Conservation (phyloP, 2,888 invertebrate species). For the Andricus quercusramuli region DNA sequence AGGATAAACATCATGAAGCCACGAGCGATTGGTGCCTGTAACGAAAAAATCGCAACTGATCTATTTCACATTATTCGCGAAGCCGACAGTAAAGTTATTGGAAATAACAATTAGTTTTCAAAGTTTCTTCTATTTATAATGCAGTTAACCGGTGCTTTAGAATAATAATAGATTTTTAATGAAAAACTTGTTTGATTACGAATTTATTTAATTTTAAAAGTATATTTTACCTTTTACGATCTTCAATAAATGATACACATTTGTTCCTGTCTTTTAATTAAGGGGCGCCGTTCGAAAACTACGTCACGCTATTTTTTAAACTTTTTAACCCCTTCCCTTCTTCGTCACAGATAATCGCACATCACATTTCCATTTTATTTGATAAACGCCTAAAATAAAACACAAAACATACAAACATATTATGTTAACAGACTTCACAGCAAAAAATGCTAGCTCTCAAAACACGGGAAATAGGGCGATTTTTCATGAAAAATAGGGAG, state of each 20-base stretch:
- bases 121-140: background rate
- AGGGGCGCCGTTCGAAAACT: too few species aligned
- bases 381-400: too few species aligned
- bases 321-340: too few species aligned
- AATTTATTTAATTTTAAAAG: too few species aligned
- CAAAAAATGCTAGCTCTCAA: too few species aligned
- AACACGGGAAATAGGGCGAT: too few species aligned
- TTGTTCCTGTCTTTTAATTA: background rate
- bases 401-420: too few species aligned
- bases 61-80: slow-evolving; percentile 79
- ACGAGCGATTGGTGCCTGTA: slow-evolving; percentile 81
- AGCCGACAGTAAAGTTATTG: slow-evolving; percentile 76
- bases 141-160: background rate
- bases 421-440: too few species aligned
- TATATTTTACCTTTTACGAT: background rate
- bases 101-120: slow-evolving; percentile 48
- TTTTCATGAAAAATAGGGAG: too few species aligned
- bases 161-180: background rate
- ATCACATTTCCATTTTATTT: too few species aligned
- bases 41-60: slow-evolving; percentile 79
- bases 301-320: too few species aligned
- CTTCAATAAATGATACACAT: background rate
- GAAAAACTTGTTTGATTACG: background rate
- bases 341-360: too few species aligned
- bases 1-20: slow-evolving; percentile 83